Conservation (phyloP, 2,113 vertebrate species). For the Tyrannus savana region DNA sequence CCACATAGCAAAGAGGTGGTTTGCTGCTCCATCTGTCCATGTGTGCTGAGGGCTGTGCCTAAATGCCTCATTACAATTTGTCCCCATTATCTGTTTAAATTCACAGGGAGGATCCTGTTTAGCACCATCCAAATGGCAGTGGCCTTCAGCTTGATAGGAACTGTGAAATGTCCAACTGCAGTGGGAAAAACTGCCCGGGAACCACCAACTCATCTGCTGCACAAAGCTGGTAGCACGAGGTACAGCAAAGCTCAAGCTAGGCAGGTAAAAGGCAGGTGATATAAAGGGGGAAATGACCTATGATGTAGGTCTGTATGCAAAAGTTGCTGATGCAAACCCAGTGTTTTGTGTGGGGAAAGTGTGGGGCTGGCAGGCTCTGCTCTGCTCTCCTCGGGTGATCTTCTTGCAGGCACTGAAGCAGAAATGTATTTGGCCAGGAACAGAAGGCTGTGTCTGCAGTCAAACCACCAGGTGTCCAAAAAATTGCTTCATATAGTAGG, state of each 20-base stretch:
- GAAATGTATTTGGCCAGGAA: neutral
- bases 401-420: neutral
- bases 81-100: neutral
- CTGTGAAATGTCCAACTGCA: neutral
- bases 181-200: neutral
- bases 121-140: neutral
- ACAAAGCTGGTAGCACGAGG: neutral
- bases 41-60: neutral
- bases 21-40: neutral
- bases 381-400: slow-evolving; percentile 21
- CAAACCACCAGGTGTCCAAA: neutral
- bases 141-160: neutral
- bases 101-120: neutral
- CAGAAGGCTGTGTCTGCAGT: neutral
- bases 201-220: neutral
- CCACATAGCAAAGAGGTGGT: neutral
- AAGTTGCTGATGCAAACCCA: neutral
- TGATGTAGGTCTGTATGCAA: neutral
- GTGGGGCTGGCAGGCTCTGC: neutral
- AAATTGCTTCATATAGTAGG: neutral
- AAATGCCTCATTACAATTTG: neutral
- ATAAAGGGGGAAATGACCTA: neutral
- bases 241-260: neutral
- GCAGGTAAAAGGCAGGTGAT: neutral
- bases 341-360: neutral